Conservation (phyloP, 2,888 invertebrate species). For the Emmelina monodactyla region DNA sequence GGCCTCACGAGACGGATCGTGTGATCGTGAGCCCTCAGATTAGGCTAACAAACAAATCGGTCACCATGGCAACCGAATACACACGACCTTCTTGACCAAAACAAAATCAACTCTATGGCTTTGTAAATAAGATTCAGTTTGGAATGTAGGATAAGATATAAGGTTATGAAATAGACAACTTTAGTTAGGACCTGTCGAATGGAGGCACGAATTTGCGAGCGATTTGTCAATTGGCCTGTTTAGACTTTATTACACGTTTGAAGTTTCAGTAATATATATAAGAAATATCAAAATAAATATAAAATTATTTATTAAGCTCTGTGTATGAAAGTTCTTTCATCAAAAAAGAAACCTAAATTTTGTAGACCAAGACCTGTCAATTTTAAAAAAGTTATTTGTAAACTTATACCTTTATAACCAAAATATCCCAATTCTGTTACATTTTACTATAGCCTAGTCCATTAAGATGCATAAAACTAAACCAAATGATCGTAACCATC, state of each 20-base stretch:
- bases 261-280: no score
- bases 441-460: no score
- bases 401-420: no score
- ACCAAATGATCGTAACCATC: no score
- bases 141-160: constrained; percentile 20
- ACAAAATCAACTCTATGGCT: constrained; percentile 4
- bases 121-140: background rate
- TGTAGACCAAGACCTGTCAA: no score
- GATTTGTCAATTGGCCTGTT: constrained; percentile 22
- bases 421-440: no score
- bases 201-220: constrained; percentile 33
- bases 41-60: constrained; percentile 47
- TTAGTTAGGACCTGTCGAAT: constrained; percentile 25
- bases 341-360: no score
- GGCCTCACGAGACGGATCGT: constrained; percentile 38
- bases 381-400: no score
- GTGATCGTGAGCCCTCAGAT: constrained; percentile 50
- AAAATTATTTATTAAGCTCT: no score
- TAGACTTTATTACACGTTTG: constrained; percentile 25
- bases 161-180: constrained; percentile 34
- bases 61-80: constrained; percentile 51
- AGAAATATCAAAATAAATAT: no score
- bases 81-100: constrained; percentile 23
- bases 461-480: no score
- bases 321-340: no score